Evolutionary conservation across 92 coral and sea anemone genomes (phyloP), one percentile per base, ranked within the genome.

Genomic region (Actinostola sp.): DNA sequence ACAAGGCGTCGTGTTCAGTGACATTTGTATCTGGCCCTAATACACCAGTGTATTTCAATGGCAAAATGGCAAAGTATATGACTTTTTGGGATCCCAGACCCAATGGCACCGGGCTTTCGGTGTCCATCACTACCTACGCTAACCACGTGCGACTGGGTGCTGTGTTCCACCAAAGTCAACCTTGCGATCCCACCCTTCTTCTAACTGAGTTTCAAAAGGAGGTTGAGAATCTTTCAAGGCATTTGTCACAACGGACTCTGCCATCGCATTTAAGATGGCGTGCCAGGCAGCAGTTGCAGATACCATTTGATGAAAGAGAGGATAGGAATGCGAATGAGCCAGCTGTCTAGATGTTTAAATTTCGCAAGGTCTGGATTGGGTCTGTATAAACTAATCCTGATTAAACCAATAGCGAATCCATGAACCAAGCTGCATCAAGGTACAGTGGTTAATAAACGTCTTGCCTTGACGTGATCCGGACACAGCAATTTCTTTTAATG

Each of bases 181-280:
- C 75, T 31, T 73, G 70, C 29, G 89, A 90, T 72, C 89, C 92
- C 14, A 38, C 60, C 19, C 64, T 90, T 53, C 58, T 90, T 19
- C 57, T 87, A 45, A 63, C 76, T 25, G 97, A 88, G 64, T 90
- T 90, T 60, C 89, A 90, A 42, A 82, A 71, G 48, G 97, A 90
- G 51, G 81, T 90, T 32, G 72, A 66, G 27, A 68, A 83, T 19
- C 80, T 90, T 17, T 85, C 82, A 8, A 75, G 51, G 35, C 97
- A 90, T 70, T 55, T 90, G 39, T 80, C 84, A 2, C 81, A 85
- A 41, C 73, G 97, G 61, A 85, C 97, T 1, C 33, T 90, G 29
- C 97, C 97, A 14, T 90, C 97, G 1, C 97, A 90, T 59, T 65
- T 90, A 56, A 77, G 97, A 41, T 82, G 84, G 92, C 92, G 92